phyloP scores from a whole-genome alignment of 2,888 invertebrate genomes.

The Aromia moschata region DNA sequence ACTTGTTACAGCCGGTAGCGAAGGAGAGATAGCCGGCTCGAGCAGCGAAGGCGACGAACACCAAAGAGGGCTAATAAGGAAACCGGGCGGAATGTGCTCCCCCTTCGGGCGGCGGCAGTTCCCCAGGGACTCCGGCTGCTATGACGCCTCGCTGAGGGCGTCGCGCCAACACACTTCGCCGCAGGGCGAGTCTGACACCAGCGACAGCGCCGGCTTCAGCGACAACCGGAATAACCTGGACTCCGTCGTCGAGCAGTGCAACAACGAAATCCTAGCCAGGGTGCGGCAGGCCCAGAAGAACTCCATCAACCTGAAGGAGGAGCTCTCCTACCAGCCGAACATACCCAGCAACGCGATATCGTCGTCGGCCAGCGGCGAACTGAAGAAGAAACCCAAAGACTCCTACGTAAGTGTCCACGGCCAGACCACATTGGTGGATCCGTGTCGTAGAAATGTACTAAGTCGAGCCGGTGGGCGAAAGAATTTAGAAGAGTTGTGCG shows the following conservation, averaged over 20 bases:
- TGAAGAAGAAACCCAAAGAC: constrained; percentile 65
- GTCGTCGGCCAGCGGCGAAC: constrained; percentile 53
- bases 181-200: constrained; percentile 64
- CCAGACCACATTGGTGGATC: constrained; percentile 68
- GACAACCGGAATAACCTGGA: constrained; percentile 67
- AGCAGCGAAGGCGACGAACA: constrained; percentile 81
- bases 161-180: constrained; percentile 65
- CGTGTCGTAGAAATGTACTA: constrained; percentile 66
- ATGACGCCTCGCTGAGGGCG: constrained; percentile 68
- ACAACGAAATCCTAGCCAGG: constrained; percentile 69
- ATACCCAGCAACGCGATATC: constrained; percentile 59
- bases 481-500: constrained; percentile 67
- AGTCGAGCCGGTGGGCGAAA: constrained; percentile 50
- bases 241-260: constrained; percentile 69
- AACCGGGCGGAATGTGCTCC: constrained; percentile 57
- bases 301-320: constrained; percentile 66
- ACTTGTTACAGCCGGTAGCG: constrained; percentile 75
- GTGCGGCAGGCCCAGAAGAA: constrained; percentile 67
- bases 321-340: constrained; percentile 61
- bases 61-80: constrained; percentile 54
- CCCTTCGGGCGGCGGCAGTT: constrained; percentile 83
- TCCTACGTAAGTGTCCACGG: constrained; percentile 66
- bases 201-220: constrained; percentile 64
- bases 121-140: constrained; percentile 85
- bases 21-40: constrained; percentile 80